phyloP scores from a whole-genome alignment of 2,888 invertebrate species.

The Drosophila gaucha region DNA sequence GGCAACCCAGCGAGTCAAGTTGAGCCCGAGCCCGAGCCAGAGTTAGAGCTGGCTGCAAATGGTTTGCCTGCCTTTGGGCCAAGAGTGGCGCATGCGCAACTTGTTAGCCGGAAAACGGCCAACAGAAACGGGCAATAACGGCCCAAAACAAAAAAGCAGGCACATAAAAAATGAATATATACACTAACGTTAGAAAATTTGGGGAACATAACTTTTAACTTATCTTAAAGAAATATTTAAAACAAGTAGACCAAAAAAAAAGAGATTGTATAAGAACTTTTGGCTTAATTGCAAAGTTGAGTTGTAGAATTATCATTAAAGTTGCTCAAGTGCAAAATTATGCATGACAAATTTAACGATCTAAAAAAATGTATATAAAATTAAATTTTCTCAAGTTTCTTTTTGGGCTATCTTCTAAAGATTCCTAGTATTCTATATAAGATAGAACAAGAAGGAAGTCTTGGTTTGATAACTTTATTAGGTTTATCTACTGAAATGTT shows the following conservation, averaged over 20 bases:
- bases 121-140: conserved; percentile 40
- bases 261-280: background rate
- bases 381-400: background rate
- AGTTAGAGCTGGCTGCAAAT: conserved; percentile 20
- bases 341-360: too few species aligned
- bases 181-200: conserved; percentile 18
- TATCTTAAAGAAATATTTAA: background rate
- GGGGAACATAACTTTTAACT: conserved; percentile 2
- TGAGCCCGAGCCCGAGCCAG: conserved; percentile 14
- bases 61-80: conserved; percentile 42
- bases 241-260: background rate
- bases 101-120: conserved; percentile 60
- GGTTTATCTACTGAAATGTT: background rate
- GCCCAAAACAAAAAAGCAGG: conserved; percentile 11
- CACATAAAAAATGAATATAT: conserved; percentile 15
- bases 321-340: background rate
- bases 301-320: background rate
- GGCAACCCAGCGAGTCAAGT: conserved; percentile 43
- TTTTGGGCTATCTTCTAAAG: background rate
- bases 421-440: too few species aligned
- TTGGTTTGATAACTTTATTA: too few species aligned
- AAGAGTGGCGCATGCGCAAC: conserved; percentile 45
- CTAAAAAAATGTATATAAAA: background rate
- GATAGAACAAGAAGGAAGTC: too few species aligned
- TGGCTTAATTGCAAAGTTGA: background rate